Percentiles rank a stretch among this genome's conserved stretches.
These are phyloP conservation scores for Sardina pilchardus DNA, from an alignment of 2,113 vertebrate genomes.

Conservation along the genomic window DNA sequence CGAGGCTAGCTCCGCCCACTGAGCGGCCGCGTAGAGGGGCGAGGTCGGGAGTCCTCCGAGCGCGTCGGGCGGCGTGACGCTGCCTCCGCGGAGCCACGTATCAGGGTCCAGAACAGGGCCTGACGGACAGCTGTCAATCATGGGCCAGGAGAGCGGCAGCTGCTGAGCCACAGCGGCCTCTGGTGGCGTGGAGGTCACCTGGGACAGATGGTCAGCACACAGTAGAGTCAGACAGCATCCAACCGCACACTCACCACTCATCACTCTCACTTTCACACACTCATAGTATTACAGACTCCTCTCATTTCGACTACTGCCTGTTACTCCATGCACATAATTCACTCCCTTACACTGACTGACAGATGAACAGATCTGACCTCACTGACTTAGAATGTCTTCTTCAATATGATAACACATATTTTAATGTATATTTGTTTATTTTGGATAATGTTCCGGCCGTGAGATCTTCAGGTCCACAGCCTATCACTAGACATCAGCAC, in stretches of 20 bases:
- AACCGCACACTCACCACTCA: not conserved
- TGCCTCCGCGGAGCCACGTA: conserved; percentile 31
- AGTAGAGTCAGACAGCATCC: not conserved
- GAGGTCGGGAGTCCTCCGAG: conserved; percentile 45
- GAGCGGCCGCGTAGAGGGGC: conserved; percentile 49
- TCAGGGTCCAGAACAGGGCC: conserved; percentile 45
- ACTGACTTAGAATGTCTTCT: too few species aligned
- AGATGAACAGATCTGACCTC: too few species aligned
- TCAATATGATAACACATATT: too few species aligned
- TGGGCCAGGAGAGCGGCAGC: conserved; percentile 56
- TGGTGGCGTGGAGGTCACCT: conserved; percentile 57
- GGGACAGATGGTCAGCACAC: conserved; percentile 15
- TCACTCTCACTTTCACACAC: not conserved
- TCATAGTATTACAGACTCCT: too few species aligned
- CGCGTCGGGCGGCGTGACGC: conserved; percentile 33
- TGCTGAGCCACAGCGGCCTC: conserved; percentile 41
- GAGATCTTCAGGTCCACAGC: too few species aligned
- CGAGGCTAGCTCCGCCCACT: conserved; percentile 55
- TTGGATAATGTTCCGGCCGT: too few species aligned
- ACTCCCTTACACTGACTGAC: too few species aligned
- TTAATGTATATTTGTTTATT: too few species aligned
- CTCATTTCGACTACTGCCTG: too few species aligned
- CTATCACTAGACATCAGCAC: too few species aligned
- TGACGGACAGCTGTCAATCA: conserved; percentile 50
- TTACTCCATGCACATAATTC: too few species aligned